These are phyloP conservation scores for Pogonomyrmex barbatus DNA, from an alignment of 1,140 invertebrate species.

Conservation along the genomic window DNA sequence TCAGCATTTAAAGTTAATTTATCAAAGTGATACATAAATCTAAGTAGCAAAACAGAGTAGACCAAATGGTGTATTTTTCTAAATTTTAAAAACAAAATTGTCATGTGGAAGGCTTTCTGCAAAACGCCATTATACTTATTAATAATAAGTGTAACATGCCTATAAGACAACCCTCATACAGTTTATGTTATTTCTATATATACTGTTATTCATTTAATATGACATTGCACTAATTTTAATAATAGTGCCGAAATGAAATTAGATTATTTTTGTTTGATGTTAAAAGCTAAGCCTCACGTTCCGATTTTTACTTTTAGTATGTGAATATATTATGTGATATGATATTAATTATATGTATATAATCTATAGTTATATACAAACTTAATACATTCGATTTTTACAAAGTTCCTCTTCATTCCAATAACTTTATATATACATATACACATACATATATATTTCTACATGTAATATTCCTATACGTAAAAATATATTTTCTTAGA, in stretches of 20 bases:
- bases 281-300: slow-evolving; percentile 77
- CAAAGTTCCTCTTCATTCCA: slow-evolving; percentile 69
- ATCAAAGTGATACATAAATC: slow-evolving; percentile 80
- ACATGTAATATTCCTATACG: slow-evolving; percentile 42
- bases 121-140: slow-evolving; percentile 59
- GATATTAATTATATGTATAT: slow-evolving; percentile 54
- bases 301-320: slow-evolving; percentile 45
- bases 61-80: slow-evolving; percentile 83
- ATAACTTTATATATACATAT: slow-evolving; percentile 51
- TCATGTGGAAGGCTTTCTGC: slow-evolving; percentile 53
- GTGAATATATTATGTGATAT: slow-evolving; percentile 29
- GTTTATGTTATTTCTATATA: slow-evolving; percentile 62
- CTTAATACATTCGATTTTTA: slow-evolving; percentile 45
- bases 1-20: slow-evolving; percentile 71
- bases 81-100: slow-evolving; percentile 80
- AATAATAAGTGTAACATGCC: slow-evolving; percentile 44
- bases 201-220: slow-evolving; percentile 66
- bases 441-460: slow-evolving; percentile 44
- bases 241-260: slow-evolving; percentile 62
- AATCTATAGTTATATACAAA: slow-evolving; percentile 55
- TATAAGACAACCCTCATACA: slow-evolving; percentile 38
- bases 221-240: slow-evolving; percentile 4
- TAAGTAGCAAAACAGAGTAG: slow-evolving; percentile 79
- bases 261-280: slow-evolving; percentile 68
- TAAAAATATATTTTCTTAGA: slow-evolving; percentile 64